Evolutionary conservation across 2,113 vertebrate species (phyloP).

Genomic region (Barbus barbus): DNA sequence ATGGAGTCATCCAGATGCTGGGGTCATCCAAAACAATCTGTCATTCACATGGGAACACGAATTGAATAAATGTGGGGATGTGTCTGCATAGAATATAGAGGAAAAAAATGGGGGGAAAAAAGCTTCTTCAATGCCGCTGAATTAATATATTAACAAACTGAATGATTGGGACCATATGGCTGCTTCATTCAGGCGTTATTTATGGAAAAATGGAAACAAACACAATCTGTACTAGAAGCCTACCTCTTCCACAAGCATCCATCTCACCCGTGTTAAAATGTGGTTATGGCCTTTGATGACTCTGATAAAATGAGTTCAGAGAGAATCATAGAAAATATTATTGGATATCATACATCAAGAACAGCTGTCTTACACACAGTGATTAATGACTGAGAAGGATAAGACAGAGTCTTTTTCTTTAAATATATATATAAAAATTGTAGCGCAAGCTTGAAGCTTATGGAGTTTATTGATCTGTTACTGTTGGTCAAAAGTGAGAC

Average conservation of each 20-base stretch:
- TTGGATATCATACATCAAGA: conserved; percentile 30
- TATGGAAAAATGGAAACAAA: conserved; percentile 27
- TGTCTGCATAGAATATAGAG: not conserved
- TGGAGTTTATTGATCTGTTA: not conserved
- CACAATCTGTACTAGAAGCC: conserved; percentile 13
- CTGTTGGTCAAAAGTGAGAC: conserved; percentile 14
- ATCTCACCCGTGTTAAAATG: conserved; percentile 31
- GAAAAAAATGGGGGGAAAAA: not conserved
- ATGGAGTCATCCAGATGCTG: conserved; percentile 47
- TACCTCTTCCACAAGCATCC: conserved; percentile 35
- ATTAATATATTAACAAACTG: conserved; percentile 1
- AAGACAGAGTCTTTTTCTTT: not conserved
- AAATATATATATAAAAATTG: not conserved
- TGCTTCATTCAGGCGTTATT: conserved; percentile 51
- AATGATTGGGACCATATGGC: conserved; percentile 64
- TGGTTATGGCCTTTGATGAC: conserved; percentile 26
- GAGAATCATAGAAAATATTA: conserved; percentile 14
- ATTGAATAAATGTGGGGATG: not conserved
- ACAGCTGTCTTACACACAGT: conserved; percentile 40
- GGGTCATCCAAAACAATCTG: conserved; percentile 45
- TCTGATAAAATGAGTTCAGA: conserved; percentile 22
- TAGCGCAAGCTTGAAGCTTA: not conserved
- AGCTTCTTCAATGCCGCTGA: not conserved
- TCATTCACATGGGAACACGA: conserved; percentile 28
- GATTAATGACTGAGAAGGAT: conserved; percentile 51